These are phyloP conservation scores for Oceanites oceanicus DNA, from an alignment of 2,113 vertebrate genomes.

Conservation along the genomic window DNA sequence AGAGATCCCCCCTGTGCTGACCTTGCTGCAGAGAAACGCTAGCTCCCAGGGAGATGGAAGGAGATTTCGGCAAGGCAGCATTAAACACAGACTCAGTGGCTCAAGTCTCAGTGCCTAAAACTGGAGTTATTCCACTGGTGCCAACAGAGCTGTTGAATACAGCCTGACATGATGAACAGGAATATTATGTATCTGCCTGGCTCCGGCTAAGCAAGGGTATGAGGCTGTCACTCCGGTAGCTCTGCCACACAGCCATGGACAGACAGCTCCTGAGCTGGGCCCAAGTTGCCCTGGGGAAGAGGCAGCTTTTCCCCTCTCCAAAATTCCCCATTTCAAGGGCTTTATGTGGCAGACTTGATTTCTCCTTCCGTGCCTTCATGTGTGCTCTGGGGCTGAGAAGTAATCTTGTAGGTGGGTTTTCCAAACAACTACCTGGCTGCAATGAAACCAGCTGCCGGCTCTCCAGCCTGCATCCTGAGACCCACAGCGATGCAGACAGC, in stretches of 20 bases:
- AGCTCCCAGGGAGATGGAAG: neutral
- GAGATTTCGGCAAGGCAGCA: neutral
- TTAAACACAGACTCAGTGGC: neutral
- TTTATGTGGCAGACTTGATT: neutral
- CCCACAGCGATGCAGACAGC: neutral
- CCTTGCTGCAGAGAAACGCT: neutral
- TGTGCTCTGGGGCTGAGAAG: neutral
- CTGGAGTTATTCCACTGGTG: neutral
- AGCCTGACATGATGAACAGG: neutral
- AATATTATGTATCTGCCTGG: neutral
- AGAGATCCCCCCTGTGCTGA: neutral
- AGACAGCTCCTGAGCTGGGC: neutral
- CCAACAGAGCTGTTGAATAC: neutral
- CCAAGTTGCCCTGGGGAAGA: neutral
- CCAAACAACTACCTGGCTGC: neutral
- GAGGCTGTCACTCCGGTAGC: neutral
- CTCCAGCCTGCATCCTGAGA: neutral
- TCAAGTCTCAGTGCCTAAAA: neutral
- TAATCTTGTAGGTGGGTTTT: neutral
- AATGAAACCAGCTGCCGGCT: neutral
- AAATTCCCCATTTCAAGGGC: neutral
- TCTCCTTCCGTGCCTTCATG: neutral
- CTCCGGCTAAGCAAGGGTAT: neutral
- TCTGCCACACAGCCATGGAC: too few relatives aligned
- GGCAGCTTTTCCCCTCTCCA: neutral